phyloP scores from a whole-genome alignment of 2,797 vertebrate genomes.

The Hipposideros larvatus region DNA sequence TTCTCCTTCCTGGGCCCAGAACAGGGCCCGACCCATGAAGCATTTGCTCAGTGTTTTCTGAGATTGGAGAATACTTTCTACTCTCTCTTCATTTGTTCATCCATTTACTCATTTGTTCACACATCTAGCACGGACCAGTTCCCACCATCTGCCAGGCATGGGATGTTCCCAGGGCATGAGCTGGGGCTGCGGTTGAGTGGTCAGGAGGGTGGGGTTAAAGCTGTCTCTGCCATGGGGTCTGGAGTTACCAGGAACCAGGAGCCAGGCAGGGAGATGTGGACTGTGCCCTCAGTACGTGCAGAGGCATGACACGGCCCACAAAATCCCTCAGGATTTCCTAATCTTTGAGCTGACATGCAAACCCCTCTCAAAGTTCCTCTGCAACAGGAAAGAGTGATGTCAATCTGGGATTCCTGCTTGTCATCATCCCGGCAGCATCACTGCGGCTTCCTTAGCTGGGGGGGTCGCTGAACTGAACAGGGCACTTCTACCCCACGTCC shows the following conservation, averaged over 20 bases:
- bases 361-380: constrained; percentile 4
- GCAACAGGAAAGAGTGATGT: background rate
- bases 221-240: background rate
- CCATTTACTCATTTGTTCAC: accelerated
- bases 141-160: background rate
- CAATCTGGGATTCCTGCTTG: background rate
- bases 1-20: background rate
- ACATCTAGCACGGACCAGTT: background rate
- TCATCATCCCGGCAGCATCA: background rate
- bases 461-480: background rate
- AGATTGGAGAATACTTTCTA: background rate
- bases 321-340: background rate
- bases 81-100: background rate
- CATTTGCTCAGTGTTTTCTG: background rate
- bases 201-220: background rate
- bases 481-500: background rate
- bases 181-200: background rate
- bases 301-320: background rate
- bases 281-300: background rate
- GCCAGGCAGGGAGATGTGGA: background rate
- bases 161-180: no score
- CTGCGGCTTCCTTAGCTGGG: background rate
- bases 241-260: background rate
- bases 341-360: background rate
- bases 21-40: background rate